Percentiles rank a stretch among this genome's conserved stretches.
These are phyloP conservation scores for Erebia ligea DNA, from an alignment of 2,888 invertebrate genomes.

Conservation along the genomic window DNA sequence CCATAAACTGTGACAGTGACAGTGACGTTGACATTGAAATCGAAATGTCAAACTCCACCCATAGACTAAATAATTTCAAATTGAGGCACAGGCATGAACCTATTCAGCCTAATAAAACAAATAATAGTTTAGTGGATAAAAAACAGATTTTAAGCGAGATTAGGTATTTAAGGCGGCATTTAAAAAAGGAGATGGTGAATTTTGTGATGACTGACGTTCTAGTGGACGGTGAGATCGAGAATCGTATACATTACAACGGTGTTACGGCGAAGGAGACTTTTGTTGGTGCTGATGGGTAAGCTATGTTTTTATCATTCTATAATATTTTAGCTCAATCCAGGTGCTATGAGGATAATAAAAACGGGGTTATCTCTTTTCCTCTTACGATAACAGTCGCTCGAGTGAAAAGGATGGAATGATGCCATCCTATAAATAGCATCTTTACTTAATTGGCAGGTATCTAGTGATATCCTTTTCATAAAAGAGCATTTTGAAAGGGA, in stretches of 20 bases:
- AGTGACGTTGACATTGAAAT: conserved; percentile 43
- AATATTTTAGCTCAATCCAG: not conserved
- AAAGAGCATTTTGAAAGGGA: too few species aligned
- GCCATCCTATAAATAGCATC: too few species aligned
- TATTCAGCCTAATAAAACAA: conserved; percentile 46
- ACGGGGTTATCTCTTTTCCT: too few species aligned
- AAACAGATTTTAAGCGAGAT: conserved; percentile 64
- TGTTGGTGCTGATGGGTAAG: conserved; percentile 81
- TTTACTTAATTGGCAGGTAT: too few species aligned
- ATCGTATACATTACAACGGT: conserved; percentile 84
- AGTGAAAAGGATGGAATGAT: too few species aligned
- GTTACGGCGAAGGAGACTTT: conserved; percentile 87
- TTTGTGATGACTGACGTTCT: conserved; percentile 86
- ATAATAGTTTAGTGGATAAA: conserved; percentile 32
- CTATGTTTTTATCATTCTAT: not conserved
- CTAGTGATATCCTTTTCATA: too few species aligned
- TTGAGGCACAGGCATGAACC: conserved; percentile 50
- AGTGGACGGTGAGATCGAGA: conserved; percentile 88
- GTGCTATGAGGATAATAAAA: too few species aligned
- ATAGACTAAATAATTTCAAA: conserved; percentile 29
- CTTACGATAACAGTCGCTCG: too few species aligned
- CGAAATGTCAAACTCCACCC: conserved; percentile 45
- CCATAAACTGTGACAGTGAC: conserved; percentile 66
- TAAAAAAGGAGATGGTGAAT: conserved; percentile 77
- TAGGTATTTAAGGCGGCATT: conserved; percentile 67